Percentiles rank a stretch among this genome's conserved stretches.
Conservation (phyloP, 2,888 invertebrate genomes). For the Mesorhabditis belari region DNA sequence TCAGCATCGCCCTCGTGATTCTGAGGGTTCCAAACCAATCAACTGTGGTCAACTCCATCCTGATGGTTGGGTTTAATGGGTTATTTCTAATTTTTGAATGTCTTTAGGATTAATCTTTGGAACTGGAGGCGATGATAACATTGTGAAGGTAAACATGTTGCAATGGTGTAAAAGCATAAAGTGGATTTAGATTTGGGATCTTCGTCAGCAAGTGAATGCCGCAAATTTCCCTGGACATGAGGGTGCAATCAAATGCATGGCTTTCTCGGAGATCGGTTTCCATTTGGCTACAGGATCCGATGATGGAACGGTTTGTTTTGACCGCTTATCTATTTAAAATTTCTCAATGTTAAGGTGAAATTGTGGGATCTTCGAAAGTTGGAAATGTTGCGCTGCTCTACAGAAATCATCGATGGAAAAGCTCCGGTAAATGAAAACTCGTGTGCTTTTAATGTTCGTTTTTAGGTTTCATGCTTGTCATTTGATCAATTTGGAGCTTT, state of each 20-base stretch:
- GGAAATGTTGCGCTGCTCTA: slow-evolving; percentile 94
- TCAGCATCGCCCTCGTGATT: slow-evolving; percentile 24
- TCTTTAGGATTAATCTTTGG: slow-evolving; percentile 87
- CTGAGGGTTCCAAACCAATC: slow-evolving; percentile 58
- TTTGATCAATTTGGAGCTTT: slow-evolving; percentile 72
- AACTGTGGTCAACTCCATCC: slow-evolving; percentile 99
- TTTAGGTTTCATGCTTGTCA: not conserved
- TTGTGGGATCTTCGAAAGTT: slow-evolving; percentile 97
- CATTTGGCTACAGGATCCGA: slow-evolving; percentile 96
- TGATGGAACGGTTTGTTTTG: slow-evolving; percentile 61
- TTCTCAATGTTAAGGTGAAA: too few species aligned
- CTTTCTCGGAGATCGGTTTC: slow-evolving; percentile 98
- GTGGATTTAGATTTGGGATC: not conserved
- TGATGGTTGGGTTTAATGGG: slow-evolving; percentile 66
- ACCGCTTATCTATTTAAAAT: too few species aligned
- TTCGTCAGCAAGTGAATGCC: slow-evolving; percentile 71
- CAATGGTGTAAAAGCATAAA: too few species aligned
- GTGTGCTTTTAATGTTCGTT: not conserved
- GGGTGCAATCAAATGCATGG: slow-evolving; percentile 75
- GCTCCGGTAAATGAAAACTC: slow-evolving; percentile 61
- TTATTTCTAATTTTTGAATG: not conserved
- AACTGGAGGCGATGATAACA: slow-evolving; percentile 84
- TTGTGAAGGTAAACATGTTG: too few species aligned
- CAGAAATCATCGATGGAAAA: slow-evolving; percentile 80
- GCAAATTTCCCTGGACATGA: slow-evolving; percentile 90